Evolutionary conservation across 2,797 vertebrate genomes (phyloP).

Genomic region (Euthynnus affinis): DNA sequence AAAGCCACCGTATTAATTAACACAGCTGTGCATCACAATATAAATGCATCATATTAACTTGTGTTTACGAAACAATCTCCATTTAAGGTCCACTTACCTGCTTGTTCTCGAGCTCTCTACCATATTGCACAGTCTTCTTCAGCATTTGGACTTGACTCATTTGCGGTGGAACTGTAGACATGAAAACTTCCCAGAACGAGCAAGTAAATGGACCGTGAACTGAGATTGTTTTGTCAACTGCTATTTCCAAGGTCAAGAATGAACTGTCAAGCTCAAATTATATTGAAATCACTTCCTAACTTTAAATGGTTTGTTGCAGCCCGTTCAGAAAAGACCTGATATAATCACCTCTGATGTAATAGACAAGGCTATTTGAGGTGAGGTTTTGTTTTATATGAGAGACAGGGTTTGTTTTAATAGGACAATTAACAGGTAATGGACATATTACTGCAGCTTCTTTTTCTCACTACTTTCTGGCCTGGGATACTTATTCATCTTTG

Average conservation of each 20-base stretch:
- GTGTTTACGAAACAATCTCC: too few relatives aligned
- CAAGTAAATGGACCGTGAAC: background rate
- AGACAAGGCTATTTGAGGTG: background rate
- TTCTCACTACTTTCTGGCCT: background rate
- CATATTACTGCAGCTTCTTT: background rate
- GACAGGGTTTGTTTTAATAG: background rate
- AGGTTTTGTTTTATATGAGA: constrained; percentile 15
- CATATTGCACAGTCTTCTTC: too few relatives aligned
- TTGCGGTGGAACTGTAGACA: background rate
- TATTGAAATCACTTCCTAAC: background rate
- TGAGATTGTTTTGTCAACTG: background rate
- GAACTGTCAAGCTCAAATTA: background rate
- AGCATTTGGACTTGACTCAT: background rate
- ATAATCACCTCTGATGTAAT: background rate
- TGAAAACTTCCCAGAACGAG: background rate
- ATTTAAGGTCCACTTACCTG: too few relatives aligned
- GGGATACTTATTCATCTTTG: background rate
- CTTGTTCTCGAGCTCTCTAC: too few relatives aligned
- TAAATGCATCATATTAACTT: too few relatives aligned
- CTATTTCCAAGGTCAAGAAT: background rate
- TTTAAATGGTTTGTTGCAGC: background rate
- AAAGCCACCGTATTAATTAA: too few relatives aligned
- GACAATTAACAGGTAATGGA: constrained; percentile 3
- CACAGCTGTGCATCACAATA: too few relatives aligned
- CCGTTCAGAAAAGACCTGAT: background rate